These are phyloP conservation scores for Leptinotarsa peninsularis DNA, from an alignment of 2,888 invertebrate genomes.

Conservation along the genomic window DNA sequence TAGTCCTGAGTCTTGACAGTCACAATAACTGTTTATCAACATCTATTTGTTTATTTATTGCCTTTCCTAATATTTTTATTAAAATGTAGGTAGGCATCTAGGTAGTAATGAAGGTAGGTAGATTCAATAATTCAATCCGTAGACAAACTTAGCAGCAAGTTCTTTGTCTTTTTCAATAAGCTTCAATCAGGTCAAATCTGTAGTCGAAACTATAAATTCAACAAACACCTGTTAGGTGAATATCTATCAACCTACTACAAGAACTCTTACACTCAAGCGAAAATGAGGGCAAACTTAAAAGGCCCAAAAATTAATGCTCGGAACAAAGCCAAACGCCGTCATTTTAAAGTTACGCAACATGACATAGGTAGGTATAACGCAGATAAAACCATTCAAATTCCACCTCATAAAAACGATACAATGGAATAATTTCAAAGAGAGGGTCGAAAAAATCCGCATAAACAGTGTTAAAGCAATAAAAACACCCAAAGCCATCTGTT, in stretches of 20 bases:
- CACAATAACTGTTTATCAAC: too few species aligned
- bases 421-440: slow-evolving; percentile 17
- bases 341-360: slow-evolving; percentile 7
- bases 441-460: slow-evolving; percentile 29
- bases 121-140: background rate
- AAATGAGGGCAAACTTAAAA: slow-evolving; percentile 7
- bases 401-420: slow-evolving; percentile 9
- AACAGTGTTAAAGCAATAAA: slow-evolving; percentile 41
- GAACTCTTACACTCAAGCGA: background rate
- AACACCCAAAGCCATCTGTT: slow-evolving; percentile 42
- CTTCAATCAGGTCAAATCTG: background rate
- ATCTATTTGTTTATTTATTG: too few species aligned
- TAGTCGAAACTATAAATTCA: background rate
- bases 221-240: slow-evolving; percentile 4
- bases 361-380: background rate
- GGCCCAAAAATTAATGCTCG: slow-evolving; percentile 6
- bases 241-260: background rate
- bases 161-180: background rate
- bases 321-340: slow-evolving; percentile 13
- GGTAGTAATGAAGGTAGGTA: too few species aligned
- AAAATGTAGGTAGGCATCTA: background rate
- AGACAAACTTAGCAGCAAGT: background rate
- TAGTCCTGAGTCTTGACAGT: too few species aligned
- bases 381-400: slow-evolving; percentile 17
- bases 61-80: background rate